A percentile compares a stretch with the other conserved stretches of the same genome.
Conservation (phyloP, 2,888 invertebrate species). For the Sphecodes monilicornis region DNA sequence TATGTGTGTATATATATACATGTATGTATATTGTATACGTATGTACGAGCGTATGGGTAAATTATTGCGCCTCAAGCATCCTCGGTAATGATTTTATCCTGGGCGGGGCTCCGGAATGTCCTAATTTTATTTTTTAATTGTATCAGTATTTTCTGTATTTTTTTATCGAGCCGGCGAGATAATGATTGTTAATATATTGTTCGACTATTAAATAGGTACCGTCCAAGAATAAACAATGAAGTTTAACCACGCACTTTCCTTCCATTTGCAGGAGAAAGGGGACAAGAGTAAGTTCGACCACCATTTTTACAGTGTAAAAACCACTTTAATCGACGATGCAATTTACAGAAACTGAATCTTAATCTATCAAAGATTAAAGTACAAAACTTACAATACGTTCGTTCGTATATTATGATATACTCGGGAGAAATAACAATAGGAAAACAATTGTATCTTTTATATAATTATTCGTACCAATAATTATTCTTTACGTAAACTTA, state of each 20-base stretch:
- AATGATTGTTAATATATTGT: constrained; percentile 83
- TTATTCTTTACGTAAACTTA: constrained; percentile 8
- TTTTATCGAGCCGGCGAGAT: constrained; percentile 79
- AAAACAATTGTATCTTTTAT: neutral
- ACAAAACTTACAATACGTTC: constrained; percentile 9
- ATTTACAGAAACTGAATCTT: neutral
- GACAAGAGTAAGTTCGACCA: neutral
- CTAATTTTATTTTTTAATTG: constrained; percentile 78
- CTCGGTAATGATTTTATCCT: constrained; percentile 80
- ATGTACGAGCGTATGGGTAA: constrained; percentile 62
- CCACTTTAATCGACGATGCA: constrained; percentile 11
- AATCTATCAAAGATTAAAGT: constrained; percentile 7
- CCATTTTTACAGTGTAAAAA: neutral
- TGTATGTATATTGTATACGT: constrained; percentile 69
- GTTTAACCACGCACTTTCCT: constrained; percentile 70
- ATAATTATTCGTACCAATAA: neutral
- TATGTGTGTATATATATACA: constrained; percentile 69
- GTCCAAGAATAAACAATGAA: constrained; percentile 83
- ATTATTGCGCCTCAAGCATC: constrained; percentile 65
- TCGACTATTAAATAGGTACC: constrained; percentile 83
- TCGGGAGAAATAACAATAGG: neutral
- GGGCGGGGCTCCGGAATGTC: constrained; percentile 80
- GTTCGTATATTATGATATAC: neutral
- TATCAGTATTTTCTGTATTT: constrained; percentile 82
- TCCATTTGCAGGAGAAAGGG: constrained; percentile 18